These are phyloP conservation scores for Chloroclysta siterata DNA, from an alignment of 2,888 invertebrate genomes.

Conservation along the genomic window DNA sequence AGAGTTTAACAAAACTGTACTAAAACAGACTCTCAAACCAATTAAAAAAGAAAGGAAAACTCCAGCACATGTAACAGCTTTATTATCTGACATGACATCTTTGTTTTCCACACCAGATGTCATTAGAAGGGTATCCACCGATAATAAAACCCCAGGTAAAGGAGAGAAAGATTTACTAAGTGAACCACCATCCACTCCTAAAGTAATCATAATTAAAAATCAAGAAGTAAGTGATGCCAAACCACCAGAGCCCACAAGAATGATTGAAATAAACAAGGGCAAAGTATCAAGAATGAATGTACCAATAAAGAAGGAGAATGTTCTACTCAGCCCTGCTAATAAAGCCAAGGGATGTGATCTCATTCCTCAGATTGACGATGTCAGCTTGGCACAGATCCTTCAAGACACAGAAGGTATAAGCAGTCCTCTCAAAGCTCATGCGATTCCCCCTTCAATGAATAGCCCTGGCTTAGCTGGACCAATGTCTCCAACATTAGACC, in stretches of 20 bases:
- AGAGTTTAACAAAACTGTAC: slow-evolving; percentile 68
- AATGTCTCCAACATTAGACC: slow-evolving; percentile 85
- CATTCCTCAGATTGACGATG: slow-evolving; percentile 80
- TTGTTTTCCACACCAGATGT: slow-evolving; percentile 92
- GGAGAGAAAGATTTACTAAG: slow-evolving; percentile 72
- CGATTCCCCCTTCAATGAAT: slow-evolving; percentile 66
- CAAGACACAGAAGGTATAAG: slow-evolving; percentile 70
- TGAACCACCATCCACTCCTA: slow-evolving; percentile 53
- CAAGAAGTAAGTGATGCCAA: slow-evolving; percentile 47
- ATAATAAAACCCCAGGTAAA: slow-evolving; percentile 76
- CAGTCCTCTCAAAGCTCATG: slow-evolving; percentile 61
- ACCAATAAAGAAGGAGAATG: slow-evolving; percentile 34
- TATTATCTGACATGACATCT: slow-evolving; percentile 87
- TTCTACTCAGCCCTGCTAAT: slow-evolving; percentile 41
- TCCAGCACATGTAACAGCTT: slow-evolving; percentile 84
- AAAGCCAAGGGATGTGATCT: slow-evolving; percentile 66
- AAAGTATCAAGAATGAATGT: slow-evolving; percentile 47
- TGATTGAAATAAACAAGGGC: slow-evolving; percentile 35
- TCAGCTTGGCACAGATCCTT: slow-evolving; percentile 77
- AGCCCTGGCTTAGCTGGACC: slow-evolving; percentile 82
- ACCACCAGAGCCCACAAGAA: slow-evolving; percentile 43
- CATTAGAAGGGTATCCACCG: slow-evolving; percentile 87
- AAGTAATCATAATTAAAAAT: slow-evolving; percentile 31
- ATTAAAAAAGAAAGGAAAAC: slow-evolving; percentile 84
- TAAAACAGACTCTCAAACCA: slow-evolving; percentile 72